Evolutionary conservation across 2,888 invertebrate genomes (phyloP).

Genomic region (Dolichomitus sp.): DNA sequence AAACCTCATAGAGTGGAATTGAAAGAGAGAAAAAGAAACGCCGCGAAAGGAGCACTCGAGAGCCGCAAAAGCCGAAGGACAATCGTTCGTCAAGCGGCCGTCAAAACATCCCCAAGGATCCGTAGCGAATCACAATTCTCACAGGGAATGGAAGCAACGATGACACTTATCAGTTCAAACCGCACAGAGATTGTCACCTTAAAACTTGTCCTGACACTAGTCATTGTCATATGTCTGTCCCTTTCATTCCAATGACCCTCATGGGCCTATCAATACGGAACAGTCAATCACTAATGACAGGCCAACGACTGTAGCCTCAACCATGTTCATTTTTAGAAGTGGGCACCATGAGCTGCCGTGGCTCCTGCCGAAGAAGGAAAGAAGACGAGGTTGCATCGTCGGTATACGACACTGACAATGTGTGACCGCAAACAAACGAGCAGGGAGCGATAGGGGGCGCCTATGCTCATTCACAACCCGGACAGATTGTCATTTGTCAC

Average conservation of each 20-base stretch:
- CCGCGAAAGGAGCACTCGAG: conserved; percentile 59
- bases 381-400: background rate
- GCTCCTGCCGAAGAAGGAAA: conserved; percentile 20
- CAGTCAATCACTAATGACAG: background rate
- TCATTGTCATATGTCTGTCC: conserved; percentile 22
- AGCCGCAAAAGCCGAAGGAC: conserved; percentile 67
- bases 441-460: conserved; percentile 85
- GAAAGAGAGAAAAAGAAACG: conserved; percentile 25
- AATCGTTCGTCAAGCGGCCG: conserved; percentile 84
- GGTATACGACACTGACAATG: conserved; percentile 79
- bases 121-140: conserved; percentile 83
- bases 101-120: conserved; percentile 86
- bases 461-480: conserved; percentile 82
- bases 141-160: conserved; percentile 62
- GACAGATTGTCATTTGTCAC: conserved; percentile 86
- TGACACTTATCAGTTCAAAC: background rate
- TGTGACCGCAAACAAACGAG: conserved; percentile 86
- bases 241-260: conserved; percentile 1
- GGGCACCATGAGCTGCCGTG: background rate
- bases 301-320: conserved; percentile 24
- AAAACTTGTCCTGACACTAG: background rate
- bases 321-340: background rate
- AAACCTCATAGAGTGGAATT: background rate
- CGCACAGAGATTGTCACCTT: conserved; percentile 13
- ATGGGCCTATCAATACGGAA: background rate